Evolutionary conservation across 2,113 vertebrate genomes (phyloP), one percentile per base, ranked within the genome.

Genomic region (Megaptera novaeangliae): DNA sequence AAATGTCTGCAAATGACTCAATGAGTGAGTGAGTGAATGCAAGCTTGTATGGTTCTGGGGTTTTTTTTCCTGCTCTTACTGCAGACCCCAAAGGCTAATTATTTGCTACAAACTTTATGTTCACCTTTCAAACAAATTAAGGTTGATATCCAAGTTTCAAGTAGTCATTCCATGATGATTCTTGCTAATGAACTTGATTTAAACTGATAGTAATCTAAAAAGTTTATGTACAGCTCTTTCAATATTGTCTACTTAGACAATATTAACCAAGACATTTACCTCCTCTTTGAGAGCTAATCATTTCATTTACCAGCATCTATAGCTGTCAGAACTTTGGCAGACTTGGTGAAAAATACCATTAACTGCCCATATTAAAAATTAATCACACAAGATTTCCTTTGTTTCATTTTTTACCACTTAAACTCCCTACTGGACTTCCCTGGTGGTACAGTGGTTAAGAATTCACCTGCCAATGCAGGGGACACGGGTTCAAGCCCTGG

Each of bases 321-420:
- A 95, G 90, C 93, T 92, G 21, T 90, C 88, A 96, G 92, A 96
- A 46, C 92, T 61, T 46, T 92, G 84, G 83, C 0, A 94, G 69
- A 39, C 74, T 96, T 96, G 64, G 91, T 39, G 23, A 74, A 82
- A 96, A 98, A 93, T 93, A 68, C 18, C 36, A 29, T 17, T 97
- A 91, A 90, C 74, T 88, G 44, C 83, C 78, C 49, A 3, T 85
- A 83, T 97, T 97, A 96, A 96, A 96, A 87, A 95, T 85, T 95
- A 91, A 97, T 96, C 80, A 57, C 4, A 9, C 11, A 71, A 84
- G 63, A 46, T 23, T 92, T 78, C 23, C 74, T 92, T 86, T 78
- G 41, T 57, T 90, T 74, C 74, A 3, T 95, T 92, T 97, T 97
- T 90, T 86, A 68, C 91, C 49, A 91, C 80, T 94, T 57, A 82